These are phyloP conservation scores for Tylochromis polylepis DNA, from an alignment of 2,113 vertebrate species.

Conservation along the genomic window DNA sequence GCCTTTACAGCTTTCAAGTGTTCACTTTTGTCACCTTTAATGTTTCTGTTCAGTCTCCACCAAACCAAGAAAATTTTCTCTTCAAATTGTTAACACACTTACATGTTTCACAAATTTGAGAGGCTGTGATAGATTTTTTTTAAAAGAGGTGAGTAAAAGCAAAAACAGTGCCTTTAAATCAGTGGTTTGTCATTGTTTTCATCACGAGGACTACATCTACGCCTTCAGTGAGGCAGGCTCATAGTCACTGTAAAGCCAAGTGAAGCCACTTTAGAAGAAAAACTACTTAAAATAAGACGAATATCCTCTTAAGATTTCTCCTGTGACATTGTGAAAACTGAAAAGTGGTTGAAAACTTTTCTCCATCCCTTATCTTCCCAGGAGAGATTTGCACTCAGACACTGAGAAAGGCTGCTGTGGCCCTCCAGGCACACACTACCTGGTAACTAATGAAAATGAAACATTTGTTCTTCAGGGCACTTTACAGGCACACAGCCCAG, in stretches of 20 bases:
- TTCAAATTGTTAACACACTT: neutral
- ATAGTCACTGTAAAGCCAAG: neutral
- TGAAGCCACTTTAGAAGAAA: neutral
- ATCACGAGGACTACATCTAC: neutral
- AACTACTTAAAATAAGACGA: conserved; percentile 30
- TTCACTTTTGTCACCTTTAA: neutral
- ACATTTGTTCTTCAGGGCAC: conserved; percentile 70
- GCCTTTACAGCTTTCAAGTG: neutral
- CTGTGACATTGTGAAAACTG: conserved; percentile 25
- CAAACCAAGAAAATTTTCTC: neutral
- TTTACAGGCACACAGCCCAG: conserved; percentile 46
- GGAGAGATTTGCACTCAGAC: conserved; percentile 38
- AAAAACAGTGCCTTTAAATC: neutral
- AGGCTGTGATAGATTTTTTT: neutral
- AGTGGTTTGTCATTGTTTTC: neutral
- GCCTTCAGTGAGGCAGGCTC: neutral
- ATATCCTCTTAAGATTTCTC: conserved; percentile 11
- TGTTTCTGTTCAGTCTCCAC: neutral
- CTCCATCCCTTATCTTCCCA: conserved; percentile 27
- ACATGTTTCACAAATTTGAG: neutral
- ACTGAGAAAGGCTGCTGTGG: neutral
- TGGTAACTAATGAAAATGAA: conserved; percentile 73
- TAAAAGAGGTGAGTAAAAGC: neutral
- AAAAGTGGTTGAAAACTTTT: conserved; percentile 54
- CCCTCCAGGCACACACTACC: conserved; percentile 39